Base-by-base conservation (phyloP, 1,140 invertebrate genomes). In the Drosophila repletoides region DNA sequence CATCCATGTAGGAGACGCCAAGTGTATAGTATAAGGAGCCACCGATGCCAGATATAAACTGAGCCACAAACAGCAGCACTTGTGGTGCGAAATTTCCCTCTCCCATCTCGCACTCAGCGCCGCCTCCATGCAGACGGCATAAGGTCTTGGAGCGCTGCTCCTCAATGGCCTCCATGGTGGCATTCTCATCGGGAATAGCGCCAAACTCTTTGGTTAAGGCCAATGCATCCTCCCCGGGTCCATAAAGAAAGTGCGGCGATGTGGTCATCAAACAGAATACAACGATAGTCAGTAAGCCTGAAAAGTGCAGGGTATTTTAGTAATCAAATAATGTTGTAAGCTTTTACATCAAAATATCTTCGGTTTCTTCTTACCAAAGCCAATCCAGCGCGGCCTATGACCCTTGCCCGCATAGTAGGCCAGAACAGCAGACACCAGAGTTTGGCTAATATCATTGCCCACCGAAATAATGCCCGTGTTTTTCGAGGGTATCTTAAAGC, bases 401-500 rank as follows among this genome's bases (percentile, higher is more conserved):
- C 79, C 81, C 36, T 80, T 89, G 49, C 88, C 81, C 5, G 69
- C 87, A 15, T 89, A 89, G 3, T 89, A 89, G 21, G 81, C 83
- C 24, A 89, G 21, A 5, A 89, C 64, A 0, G 76, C 75, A 0
- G 88, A 87, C 2, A 72, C 79, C 26, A 87, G 14, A 2, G 76
- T 77, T 31, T 89, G 77, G 7, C 77, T 89, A 0, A 89, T 76
- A 3, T 88, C 94, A 86, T 95, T 95, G 7, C 94, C 94, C 40
- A 95, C 93, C 10, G 93, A 93, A 63, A 95, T 95, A 40, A 95
- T 91, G 33, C 94, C 95, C 48, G 94, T 94, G 24, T 94, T 94
- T 88, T 93, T 93, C 5, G 94, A 95, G 0, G 94, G 94, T 76
- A 96, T 95, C 75, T 95, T 95, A 83, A 95, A 96, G 65, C 95